Evolutionary conservation across 2,888 invertebrate genomes (phyloP).

Genomic region (Sesamia inferens): DNA sequence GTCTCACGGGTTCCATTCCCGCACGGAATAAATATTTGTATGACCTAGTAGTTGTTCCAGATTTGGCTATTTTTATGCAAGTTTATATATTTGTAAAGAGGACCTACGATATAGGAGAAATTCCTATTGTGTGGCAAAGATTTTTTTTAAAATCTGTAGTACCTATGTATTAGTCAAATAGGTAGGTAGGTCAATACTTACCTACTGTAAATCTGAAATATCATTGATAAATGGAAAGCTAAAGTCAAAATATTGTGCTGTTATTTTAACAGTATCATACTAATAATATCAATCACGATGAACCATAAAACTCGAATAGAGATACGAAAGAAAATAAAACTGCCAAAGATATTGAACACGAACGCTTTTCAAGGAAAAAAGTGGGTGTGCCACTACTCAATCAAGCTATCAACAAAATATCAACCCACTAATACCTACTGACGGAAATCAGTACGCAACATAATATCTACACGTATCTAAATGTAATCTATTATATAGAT

Average conservation of each 20-base stretch:
- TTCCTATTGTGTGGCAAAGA: no score
- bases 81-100: no score
- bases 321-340: slow-evolving; percentile 15
- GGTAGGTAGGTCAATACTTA: no score
- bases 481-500: slow-evolving; percentile 62
- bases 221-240: not conserved
- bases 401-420: slow-evolving; percentile 40
- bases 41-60: no score
- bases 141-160: no score
- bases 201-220: not conserved
- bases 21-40: no score
- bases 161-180: not conserved
- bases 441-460: slow-evolving; percentile 54
- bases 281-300: not conserved
- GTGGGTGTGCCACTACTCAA: slow-evolving; percentile 19
- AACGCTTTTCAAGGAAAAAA: slow-evolving; percentile 39
- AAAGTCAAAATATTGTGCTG: not conserved
- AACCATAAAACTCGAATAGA: not conserved
- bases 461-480: slow-evolving; percentile 51
- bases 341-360: slow-evolving; percentile 13
- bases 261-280: not conserved
- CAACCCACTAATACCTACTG: slow-evolving; percentile 48
- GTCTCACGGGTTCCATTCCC: no score
- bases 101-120: no score
- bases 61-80: no score